Conservation (phyloP, 2,797 vertebrate genomes). For the Sciurus vulgaris region DNA sequence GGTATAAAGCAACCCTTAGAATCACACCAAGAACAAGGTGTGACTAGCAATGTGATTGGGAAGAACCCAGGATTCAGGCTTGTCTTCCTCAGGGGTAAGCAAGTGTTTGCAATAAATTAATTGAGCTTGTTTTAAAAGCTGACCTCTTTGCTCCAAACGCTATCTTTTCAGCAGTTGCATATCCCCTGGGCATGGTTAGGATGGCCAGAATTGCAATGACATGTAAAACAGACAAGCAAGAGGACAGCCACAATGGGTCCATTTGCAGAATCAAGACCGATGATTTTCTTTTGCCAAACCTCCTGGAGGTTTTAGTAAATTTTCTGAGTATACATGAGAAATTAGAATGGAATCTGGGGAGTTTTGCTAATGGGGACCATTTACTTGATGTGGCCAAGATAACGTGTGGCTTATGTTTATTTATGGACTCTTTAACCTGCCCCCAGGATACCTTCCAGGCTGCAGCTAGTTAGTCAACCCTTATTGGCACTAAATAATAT, state of each 20-base stretch:
- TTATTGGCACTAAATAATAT: slow-evolving; percentile 73
- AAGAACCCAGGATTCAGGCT: neutral
- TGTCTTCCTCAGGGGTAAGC: neutral
- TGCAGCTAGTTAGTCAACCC: slow-evolving; percentile 66
- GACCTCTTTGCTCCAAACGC: neutral
- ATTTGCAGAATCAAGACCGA: neutral
- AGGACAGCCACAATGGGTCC: neutral
- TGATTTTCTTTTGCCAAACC: slow-evolving; percentile 43
- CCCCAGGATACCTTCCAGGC: slow-evolving; percentile 72
- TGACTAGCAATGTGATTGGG: too few relatives aligned
- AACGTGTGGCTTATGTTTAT: neutral
- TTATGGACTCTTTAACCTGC: slow-evolving; percentile 67
- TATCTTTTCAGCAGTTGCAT: neutral
- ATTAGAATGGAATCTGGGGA: slow-evolving; percentile 66
- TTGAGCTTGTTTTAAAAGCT: neutral
- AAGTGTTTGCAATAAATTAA: neutral
- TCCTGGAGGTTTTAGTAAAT: slow-evolving; percentile 28
- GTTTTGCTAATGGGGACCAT: slow-evolving; percentile 50
- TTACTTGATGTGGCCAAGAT: slow-evolving; percentile 66
- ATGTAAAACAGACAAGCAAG: neutral
- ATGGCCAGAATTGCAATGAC: slow-evolving; percentile 3
- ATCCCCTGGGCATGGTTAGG: neutral
- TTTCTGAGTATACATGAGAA: slow-evolving; percentile 48
- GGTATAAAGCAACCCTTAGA: neutral
- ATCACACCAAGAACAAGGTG: neutral